Evolutionary conservation across 2,113 vertebrate genomes (phyloP).

Genomic region (Scytalopus superciliaris): DNA sequence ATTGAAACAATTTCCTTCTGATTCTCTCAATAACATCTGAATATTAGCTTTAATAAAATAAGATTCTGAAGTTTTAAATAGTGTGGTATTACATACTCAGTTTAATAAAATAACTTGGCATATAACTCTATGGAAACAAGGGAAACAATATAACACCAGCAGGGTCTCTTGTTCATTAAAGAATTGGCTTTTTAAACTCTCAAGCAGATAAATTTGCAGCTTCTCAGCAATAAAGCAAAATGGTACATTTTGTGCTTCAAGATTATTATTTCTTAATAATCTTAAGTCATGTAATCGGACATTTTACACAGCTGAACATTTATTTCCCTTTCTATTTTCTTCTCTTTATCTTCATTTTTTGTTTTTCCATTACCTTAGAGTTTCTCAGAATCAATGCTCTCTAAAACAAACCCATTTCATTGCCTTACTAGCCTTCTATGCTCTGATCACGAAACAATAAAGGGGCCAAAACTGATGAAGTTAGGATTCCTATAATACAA

Average conservation of each 20-base stretch:
- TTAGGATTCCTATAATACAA: neutral
- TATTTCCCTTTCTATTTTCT: neutral
- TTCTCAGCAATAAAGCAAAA: conserved; percentile 28
- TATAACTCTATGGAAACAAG: neutral
- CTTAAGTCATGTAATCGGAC: conserved; percentile 12
- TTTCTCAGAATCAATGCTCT: neutral
- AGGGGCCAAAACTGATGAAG: neutral
- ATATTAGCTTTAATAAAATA: conserved; percentile 37
- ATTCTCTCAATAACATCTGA: conserved; percentile 26
- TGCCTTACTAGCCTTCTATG: neutral
- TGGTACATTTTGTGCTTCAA: conserved; percentile 7
- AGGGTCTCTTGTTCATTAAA: conserved; percentile 51
- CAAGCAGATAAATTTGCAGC: conserved; percentile 18
- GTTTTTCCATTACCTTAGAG: neutral
- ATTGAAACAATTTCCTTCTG: conserved; percentile 21
- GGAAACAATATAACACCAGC: conserved; percentile 35
- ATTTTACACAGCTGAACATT: conserved; percentile 29
- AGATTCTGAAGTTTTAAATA: conserved; percentile 43
- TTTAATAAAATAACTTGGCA: conserved; percentile 47
- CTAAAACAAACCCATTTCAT: neutral
- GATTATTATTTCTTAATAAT: conserved; percentile 13
- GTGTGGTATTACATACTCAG: conserved; percentile 36
- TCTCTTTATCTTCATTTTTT: neutral
- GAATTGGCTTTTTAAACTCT: conserved; percentile 43
- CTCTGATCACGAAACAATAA: neutral